These are phyloP conservation scores for Ancistrus triradiatus DNA, from an alignment of 2,113 vertebrate species.

Conservation along the genomic window DNA sequence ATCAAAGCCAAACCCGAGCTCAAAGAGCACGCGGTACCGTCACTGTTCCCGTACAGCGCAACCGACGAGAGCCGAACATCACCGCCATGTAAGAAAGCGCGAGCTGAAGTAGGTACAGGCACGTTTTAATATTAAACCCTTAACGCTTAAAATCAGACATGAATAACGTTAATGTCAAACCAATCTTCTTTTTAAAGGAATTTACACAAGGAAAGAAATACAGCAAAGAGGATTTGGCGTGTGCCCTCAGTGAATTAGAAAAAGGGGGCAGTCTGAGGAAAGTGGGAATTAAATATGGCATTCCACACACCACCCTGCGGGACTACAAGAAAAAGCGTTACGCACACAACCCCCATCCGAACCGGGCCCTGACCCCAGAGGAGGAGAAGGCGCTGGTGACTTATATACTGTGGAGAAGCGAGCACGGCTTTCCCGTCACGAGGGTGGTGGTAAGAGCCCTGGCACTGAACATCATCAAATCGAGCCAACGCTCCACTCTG, in stretches of 20 bases:
- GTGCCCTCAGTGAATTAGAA: not conserved
- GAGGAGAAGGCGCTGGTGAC: conserved; percentile 12
- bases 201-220: not conserved
- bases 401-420: conserved; percentile 3
- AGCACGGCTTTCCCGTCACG: conserved; percentile 16
- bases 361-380: conserved; percentile 2
- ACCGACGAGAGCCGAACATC: not conserved
- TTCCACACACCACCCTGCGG: conserved; percentile 9
- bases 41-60: not conserved
- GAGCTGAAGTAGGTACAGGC: not conserved
- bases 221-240: not conserved
- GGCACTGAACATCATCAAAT: not conserved
- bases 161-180: too few species aligned
- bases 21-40: not conserved
- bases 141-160: too few species aligned
- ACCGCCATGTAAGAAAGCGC: not conserved
- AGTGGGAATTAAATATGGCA: not conserved
- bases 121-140: too few species aligned
- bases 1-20: not conserved
- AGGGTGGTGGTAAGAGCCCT: not conserved
- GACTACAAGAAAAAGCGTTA: conserved; percentile 16
- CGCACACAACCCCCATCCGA: conserved; percentile 9
- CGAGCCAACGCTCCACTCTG: not conserved
- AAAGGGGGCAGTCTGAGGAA: not conserved
- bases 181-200: not conserved